phyloP scores from a whole-genome alignment of 2,797 vertebrate genomes.

The Molossus alvarezi region DNA sequence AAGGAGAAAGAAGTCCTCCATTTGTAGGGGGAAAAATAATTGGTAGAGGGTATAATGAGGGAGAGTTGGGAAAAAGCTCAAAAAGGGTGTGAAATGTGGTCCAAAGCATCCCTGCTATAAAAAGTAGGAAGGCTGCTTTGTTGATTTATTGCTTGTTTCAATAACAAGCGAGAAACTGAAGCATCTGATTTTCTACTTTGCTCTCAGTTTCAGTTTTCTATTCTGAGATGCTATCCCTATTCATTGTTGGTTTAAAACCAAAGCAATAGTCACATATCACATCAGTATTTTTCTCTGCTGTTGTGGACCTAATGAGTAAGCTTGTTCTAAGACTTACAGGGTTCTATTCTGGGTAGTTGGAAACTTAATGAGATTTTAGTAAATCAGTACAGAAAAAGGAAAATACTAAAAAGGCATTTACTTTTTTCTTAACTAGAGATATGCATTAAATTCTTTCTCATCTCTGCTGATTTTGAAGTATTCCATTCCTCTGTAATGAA shows the following conservation, averaged over 20 bases:
- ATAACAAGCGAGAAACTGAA: not conserved
- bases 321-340: slow-evolving; percentile 5
- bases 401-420: slow-evolving; percentile 8
- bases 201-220: slow-evolving; percentile 32
- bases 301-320: slow-evolving; percentile 32
- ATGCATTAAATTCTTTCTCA: not conserved
- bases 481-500: slow-evolving; percentile 32
- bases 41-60: not conserved
- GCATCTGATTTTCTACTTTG: slow-evolving; percentile 27
- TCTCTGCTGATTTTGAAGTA: not conserved
- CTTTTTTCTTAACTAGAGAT: slow-evolving; percentile 21
- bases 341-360: not conserved
- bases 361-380: slow-evolving; percentile 37
- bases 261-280: not conserved
- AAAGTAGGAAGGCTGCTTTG: not conserved
- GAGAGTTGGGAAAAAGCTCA: slow-evolving; percentile 7
- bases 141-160: not conserved
- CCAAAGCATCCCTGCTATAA: not conserved
- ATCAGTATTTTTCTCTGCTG: not conserved
- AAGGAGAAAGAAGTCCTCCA: not conserved
- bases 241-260: slow-evolving; percentile 47
- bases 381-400: slow-evolving; percentile 26
- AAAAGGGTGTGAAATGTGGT: not conserved
- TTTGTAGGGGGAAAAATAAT: not conserved
- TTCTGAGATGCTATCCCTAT: not conserved